Evolutionary conservation across 2,888 invertebrate genomes (phyloP), one percentile per base, ranked within the genome.

Genomic region (Cacoxenus indagator): DNA sequence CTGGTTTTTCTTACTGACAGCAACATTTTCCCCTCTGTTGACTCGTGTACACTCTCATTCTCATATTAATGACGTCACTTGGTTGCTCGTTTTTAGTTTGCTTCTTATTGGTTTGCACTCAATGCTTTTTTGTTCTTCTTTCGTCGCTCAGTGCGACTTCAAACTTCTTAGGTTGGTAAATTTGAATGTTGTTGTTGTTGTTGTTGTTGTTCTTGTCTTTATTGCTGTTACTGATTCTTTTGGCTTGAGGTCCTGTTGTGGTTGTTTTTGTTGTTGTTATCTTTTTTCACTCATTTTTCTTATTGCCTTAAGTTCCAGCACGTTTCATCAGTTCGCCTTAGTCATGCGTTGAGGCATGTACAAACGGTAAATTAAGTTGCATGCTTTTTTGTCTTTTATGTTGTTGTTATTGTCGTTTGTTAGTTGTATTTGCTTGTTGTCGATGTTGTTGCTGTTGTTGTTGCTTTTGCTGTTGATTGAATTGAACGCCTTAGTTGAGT

Each of bases 321-420:
- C 84, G 83, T 82, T 82, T 75, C 74, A 75, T 78, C 78, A 82
- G 82, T 83, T 82, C 70, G 81, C 73, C 78, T 75, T 74, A 54
- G 78, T 70, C 69, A 72, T 74, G 75, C 72, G 74, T 67, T 76
- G 70, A 73, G 74, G 82, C 77, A 82, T 78, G 81, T 81, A 69
- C 9, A 17, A 37, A 61, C 69, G 69, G 62, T 66, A 55, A 62
- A 66, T 54, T 59, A 24, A 14, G 62, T 26, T 26, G 27, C 64
- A 24, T 64, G 48, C 24, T 46, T 19, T n/a, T 26, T 54, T 55
- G 65, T 55, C 26, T 59, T 67, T 24, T 69, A 54, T 69, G 55
- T 67, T 65, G 37, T 54, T 71, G 68, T 71, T 70, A 43, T 5
- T 27, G 17, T 31, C 54, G 46, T 19, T 27, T 70, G 24, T 70